These are phyloP conservation scores for Papilio polytes DNA, from an alignment of 1,140 invertebrate genomes.

Conservation along the genomic window DNA sequence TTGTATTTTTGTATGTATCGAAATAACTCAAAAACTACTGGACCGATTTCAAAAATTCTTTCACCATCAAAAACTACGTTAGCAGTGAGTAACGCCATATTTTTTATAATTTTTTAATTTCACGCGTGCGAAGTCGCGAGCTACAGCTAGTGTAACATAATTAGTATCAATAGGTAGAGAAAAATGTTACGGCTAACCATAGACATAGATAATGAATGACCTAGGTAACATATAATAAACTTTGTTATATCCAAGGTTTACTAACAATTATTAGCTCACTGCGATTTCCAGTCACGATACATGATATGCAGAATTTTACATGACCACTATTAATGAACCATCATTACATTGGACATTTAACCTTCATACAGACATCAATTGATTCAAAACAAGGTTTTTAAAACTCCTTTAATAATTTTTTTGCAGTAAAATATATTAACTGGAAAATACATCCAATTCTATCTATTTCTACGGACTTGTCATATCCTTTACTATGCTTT, in stretches of 20 bases:
- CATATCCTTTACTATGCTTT: too few relatives aligned
- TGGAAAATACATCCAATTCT: too few relatives aligned
- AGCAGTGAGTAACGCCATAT: too few relatives aligned
- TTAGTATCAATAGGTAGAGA: not conserved
- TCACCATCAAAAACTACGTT: too few relatives aligned
- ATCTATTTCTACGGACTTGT: too few relatives aligned
- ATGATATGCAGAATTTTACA: conserved; percentile 17
- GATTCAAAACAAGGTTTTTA: not conserved
- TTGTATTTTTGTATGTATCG: too few relatives aligned
- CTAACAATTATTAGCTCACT: not conserved
- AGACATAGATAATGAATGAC: conserved; percentile 5
- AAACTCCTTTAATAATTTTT: not conserved
- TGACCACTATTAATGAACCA: not conserved
- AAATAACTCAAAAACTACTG: too few relatives aligned
- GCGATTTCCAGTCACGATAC: conserved; percentile 10
- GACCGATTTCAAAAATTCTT: too few relatives aligned
- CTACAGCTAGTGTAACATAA: not conserved
- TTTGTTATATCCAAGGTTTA: conserved; percentile 1
- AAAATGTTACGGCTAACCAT: not conserved
- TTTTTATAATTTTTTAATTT: too few relatives aligned
- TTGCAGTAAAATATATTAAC: too few relatives aligned
- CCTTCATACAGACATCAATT: not conserved
- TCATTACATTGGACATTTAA: not conserved
- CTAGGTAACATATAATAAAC: not conserved
- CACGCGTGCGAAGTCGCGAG: too few relatives aligned